Base-by-base conservation (phyloP, 1,140 invertebrate genomes). In the Drosophila mojavensis region DNA sequence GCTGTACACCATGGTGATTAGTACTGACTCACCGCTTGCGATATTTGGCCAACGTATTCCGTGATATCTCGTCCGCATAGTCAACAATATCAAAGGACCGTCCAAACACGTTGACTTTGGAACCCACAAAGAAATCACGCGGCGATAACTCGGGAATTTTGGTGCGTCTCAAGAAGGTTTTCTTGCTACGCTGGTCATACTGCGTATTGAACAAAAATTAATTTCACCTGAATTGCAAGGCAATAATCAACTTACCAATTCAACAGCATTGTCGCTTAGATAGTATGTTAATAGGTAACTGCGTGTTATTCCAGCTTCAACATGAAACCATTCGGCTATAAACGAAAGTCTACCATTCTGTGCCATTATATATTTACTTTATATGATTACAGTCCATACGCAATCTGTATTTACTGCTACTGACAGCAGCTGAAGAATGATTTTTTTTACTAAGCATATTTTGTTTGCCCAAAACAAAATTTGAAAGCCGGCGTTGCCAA, bases 301-400 rank as follows among this genome's bases (percentile, higher is more conserved):
- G 75, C 95, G 95, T 17, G 95, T 92, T 4, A 96, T 92, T 54
- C 94, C 95, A 1, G 97, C 95, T 79, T 96, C 94, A 76, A 95
- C 94, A 81, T 97, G 97, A 84, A 95, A 97, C 97, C 97, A 98
- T 93, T 97, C 96, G 17, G 95, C 95, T 72, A 95, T 93, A 93
- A 97, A 97, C 13, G 93, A 72, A 24, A 92, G 51, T 4, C 91
- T 77, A 2, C 65, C 54, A 26, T 24, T 47, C 20, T 60, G 60
- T 30, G 58, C 67, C 76, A 84, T 83, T 47, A 24, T 50, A 11
- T 39, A 39, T 33, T 17, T 30, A 11, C 28, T 20, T 28, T 39
- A 7, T 39, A 30, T 28, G 24, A 7, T 13, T 30, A 50, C 15
- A 47, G 60, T 47, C 10, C 13, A 36, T 28, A 10, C 24, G 45